Percentiles rank a stretch among this genome's conserved stretches.
Evolutionary conservation across 1,140 invertebrate species (phyloP).

Genomic region (Drosophila asahinai): DNA sequence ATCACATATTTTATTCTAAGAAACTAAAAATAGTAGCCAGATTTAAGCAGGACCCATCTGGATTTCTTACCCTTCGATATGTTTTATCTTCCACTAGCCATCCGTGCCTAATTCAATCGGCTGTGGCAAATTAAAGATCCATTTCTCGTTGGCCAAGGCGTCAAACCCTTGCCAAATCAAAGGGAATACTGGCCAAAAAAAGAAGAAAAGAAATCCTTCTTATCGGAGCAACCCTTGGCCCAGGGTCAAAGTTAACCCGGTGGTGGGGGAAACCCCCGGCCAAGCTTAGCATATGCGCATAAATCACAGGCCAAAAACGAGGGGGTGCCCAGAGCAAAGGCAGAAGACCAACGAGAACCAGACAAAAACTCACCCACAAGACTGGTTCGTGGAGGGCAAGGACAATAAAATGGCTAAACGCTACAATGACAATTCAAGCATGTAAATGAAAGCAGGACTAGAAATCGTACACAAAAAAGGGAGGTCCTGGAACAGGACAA

Average conservation of each 20-base stretch:
- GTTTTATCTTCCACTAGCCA: slow-evolving; percentile 20
- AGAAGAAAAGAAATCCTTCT: slow-evolving; percentile 43
- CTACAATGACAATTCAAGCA: slow-evolving; percentile 84
- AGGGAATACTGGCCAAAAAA: slow-evolving; percentile 19
- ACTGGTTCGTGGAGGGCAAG: slow-evolving; percentile 23
- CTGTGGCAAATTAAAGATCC: slow-evolving; percentile 79
- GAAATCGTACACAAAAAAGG: slow-evolving; percentile 25
- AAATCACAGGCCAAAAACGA: slow-evolving; percentile 67
- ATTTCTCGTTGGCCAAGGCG: slow-evolving; percentile 63
- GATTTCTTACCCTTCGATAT: background rate
- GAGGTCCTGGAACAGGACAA: slow-evolving; percentile 37
- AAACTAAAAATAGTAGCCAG: background rate
- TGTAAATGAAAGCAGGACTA: slow-evolving; percentile 80
- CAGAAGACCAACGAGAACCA: slow-evolving; percentile 22
- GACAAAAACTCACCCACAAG: slow-evolving; percentile 33
- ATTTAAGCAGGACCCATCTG: slow-evolving; percentile 2
- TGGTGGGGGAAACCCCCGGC: slow-evolving; percentile 1
- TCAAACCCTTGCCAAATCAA: slow-evolving; percentile 63
- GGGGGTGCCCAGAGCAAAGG: slow-evolving; percentile 9
- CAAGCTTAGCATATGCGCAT: slow-evolving; percentile 76
- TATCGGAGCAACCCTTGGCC: slow-evolving; percentile 51
- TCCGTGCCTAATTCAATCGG: slow-evolving; percentile 77
- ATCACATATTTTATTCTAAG: fast-evolving
- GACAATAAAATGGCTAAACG: slow-evolving; percentile 83
- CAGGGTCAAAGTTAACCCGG: slow-evolving; percentile 64